Percentiles rank a stretch among this genome's conserved stretches.
Evolutionary conservation across 2,888 invertebrate species (phyloP).

Genomic region (Mesopsocus fuscifrons): DNA sequence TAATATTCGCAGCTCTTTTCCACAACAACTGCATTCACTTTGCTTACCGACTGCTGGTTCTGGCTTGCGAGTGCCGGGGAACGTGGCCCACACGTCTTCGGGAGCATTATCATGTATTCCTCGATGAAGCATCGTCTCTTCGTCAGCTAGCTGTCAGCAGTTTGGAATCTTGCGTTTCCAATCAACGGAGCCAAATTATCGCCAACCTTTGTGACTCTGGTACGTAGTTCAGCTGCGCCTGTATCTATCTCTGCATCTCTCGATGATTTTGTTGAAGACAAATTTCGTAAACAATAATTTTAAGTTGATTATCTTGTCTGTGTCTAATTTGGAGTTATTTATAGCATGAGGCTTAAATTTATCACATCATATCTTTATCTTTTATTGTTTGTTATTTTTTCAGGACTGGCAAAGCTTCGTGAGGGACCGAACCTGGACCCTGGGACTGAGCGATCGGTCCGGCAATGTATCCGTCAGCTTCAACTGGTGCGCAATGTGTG

Average conservation of each 20-base stretch:
- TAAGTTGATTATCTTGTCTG: no score
- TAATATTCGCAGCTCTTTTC: slow-evolving; percentile 42
- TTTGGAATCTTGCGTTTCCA: slow-evolving; percentile 51
- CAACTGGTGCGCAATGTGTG: slow-evolving; percentile 73
- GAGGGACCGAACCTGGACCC: slow-evolving; percentile 35
- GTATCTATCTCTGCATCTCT: no score
- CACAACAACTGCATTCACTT: slow-evolving; percentile 87
- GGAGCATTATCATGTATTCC: slow-evolving; percentile 22
- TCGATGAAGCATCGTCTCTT: slow-evolving; percentile 24
- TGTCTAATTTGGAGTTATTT: no score
- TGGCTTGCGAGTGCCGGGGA: slow-evolving; percentile 45
- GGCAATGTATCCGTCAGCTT: slow-evolving; percentile 69
- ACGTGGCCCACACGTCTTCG: slow-evolving; percentile 35
- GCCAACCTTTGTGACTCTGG: slow-evolving; percentile 59
- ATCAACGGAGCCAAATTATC: slow-evolving; percentile 54
- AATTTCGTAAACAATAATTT: no score
- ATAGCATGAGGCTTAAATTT: no score
- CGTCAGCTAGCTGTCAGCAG: slow-evolving; percentile 46
- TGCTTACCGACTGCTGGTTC: slow-evolving; percentile 46
- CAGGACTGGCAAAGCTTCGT: slow-evolving; percentile 27
- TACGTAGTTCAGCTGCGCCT: slow-evolving; percentile 24
- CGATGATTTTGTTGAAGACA: no score
- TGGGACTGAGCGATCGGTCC: slow-evolving; percentile 47
- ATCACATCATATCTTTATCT: no score
- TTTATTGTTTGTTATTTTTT: slow-evolving; percentile 21